phyloP scores from a whole-genome alignment of 2,797 vertebrate genomes.

The Oophaga sylvatica region DNA sequence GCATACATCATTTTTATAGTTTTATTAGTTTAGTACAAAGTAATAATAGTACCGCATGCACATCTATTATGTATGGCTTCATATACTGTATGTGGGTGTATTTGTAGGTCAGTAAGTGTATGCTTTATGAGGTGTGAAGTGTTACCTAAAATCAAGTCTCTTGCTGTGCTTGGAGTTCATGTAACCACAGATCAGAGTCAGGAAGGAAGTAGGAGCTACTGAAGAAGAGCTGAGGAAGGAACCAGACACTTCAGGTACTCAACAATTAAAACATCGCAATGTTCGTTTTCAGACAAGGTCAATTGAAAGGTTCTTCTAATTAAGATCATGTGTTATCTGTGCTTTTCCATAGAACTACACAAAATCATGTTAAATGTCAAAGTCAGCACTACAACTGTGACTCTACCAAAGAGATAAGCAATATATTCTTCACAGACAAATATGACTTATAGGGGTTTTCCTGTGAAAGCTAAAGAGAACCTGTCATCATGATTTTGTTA shows the following conservation, averaged over 20 bases:
- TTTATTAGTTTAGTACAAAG: neutral
- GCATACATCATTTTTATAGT: no score
- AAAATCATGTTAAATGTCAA: neutral
- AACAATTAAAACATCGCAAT: conserved; percentile 9
- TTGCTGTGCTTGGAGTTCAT: conserved; percentile 5
- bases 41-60: neutral
- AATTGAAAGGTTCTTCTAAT: neutral
- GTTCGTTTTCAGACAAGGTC: conserved; percentile 1
- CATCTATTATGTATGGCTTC: neutral
- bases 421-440: neutral
- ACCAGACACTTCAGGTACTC: conserved; percentile 42
- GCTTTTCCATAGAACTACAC: neutral
- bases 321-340: neutral
- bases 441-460: neutral
- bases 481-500: no score
- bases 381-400: no score
- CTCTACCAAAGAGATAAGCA: neutral
- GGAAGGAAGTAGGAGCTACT: conserved; percentile 39
- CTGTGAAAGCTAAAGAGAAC: neutral
- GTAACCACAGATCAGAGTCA: conserved; percentile 36
- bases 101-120: neutral
- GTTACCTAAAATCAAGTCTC: conserved; percentile 20
- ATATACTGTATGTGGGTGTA: neutral
- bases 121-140: conserved; percentile 24
- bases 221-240: conserved; percentile 46